phyloP scores from a whole-genome alignment of 2,113 vertebrate genomes.

The Anarrhichthys ocellatus region DNA sequence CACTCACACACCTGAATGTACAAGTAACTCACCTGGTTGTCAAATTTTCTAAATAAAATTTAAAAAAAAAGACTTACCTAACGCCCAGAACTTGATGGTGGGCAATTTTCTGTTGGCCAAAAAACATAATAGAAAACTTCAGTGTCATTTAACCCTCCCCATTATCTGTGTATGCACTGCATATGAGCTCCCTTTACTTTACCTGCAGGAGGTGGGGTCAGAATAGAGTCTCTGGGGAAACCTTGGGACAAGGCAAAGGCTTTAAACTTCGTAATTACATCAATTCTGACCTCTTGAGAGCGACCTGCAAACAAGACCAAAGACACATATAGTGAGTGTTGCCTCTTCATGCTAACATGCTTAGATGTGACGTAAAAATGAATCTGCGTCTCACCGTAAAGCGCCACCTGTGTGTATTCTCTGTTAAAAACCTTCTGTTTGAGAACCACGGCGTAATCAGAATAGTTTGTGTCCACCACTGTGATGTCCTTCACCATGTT shows the following conservation, averaged over 20 bases:
- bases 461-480: constrained; percentile 85
- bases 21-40: neutral
- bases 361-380: neutral
- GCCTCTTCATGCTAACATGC: neutral
- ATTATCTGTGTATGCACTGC: neutral
- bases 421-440: constrained; percentile 82
- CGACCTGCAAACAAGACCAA: constrained; percentile 70
- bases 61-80: constrained; percentile 40
- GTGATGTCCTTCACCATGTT: constrained; percentile 83
- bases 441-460: constrained; percentile 81
- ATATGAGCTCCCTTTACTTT: neutral
- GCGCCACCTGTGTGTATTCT: constrained; percentile 83
- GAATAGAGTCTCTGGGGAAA: constrained; percentile 79
- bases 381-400: constrained; percentile 79
- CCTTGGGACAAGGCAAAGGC: constrained; percentile 68
- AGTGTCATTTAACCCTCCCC: neutral
- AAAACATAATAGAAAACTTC: neutral
- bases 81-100: constrained; percentile 39
- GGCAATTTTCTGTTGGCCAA: constrained; percentile 72
- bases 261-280: constrained; percentile 78
- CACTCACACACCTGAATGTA: neutral
- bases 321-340: neutral
- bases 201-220: constrained; percentile 79
- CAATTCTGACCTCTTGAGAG: constrained; percentile 53
- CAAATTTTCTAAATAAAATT: neutral